Evolutionary conservation across 1,140 invertebrate species (phyloP).

Genomic region (Calephelis nemesis): DNA sequence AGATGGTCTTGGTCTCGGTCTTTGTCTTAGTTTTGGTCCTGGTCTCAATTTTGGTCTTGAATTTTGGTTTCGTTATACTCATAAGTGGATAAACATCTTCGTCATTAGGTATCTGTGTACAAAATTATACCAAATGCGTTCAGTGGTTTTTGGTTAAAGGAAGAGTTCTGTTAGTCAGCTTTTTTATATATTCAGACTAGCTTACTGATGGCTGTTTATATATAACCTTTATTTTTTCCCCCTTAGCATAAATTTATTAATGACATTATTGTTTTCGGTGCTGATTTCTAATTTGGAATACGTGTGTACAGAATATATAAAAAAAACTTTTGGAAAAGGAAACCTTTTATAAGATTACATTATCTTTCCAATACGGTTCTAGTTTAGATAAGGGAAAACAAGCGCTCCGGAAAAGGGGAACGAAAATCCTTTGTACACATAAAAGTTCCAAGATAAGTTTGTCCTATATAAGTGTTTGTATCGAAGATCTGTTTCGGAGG

Average conservation of each 20-base stretch:
- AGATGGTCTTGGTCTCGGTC: too few relatives aligned
- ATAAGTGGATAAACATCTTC: too few relatives aligned
- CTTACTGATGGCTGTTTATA: too few relatives aligned
- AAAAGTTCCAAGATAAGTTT: slow-evolving; percentile 6
- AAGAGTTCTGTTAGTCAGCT: too few relatives aligned
- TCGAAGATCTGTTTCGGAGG: background rate
- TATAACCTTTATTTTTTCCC: too few relatives aligned
- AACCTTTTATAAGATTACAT: slow-evolving; percentile 5
- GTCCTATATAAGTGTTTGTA: slow-evolving; percentile 11
- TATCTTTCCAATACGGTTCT: slow-evolving; percentile 8
- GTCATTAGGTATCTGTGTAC: too few relatives aligned
- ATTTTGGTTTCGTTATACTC: too few relatives aligned
- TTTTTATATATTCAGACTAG: too few relatives aligned
- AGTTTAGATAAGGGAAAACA: slow-evolving; percentile 11
- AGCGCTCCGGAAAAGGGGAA: slow-evolving; percentile 1
- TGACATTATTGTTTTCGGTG: background rate
- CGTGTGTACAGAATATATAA: background rate
- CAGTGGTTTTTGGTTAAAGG: too few relatives aligned
- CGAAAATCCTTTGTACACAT: slow-evolving; percentile 8
- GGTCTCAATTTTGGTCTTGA: too few relatives aligned
- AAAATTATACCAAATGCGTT: too few relatives aligned
- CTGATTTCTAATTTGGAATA: background rate
- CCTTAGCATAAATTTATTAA: background rate
- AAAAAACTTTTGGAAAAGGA: background rate
- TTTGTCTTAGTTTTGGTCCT: too few relatives aligned